phyloP scores from a whole-genome alignment of 2,113 vertebrate species.

The Atrichornis clamosus region DNA sequence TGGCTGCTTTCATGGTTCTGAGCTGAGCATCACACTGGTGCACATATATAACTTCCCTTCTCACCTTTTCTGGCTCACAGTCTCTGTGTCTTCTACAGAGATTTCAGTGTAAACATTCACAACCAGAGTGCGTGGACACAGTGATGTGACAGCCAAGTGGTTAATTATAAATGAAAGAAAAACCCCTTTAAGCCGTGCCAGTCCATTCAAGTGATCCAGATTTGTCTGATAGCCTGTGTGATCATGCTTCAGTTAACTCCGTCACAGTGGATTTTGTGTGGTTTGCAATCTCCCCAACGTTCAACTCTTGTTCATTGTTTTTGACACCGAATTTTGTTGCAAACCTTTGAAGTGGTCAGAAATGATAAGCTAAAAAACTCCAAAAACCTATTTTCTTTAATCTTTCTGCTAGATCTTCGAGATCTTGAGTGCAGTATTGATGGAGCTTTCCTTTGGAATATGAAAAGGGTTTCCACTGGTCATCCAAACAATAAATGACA shows the following conservation, averaged over 20 bases:
- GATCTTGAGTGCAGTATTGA: background rate
- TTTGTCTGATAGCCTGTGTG: conserved; percentile 43
- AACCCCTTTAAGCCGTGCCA: conserved; percentile 3
- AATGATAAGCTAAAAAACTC: background rate
- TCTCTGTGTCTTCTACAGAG: background rate
- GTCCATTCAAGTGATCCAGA: conserved; percentile 39
- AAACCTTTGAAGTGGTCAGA: conserved; percentile 4
- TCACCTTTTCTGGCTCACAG: background rate
- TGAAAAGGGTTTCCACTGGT: background rate
- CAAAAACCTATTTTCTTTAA: background rate
- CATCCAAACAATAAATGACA: background rate
- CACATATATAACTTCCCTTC: background rate
- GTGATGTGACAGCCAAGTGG: conserved; percentile 12
- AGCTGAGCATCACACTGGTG: background rate
- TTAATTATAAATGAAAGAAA: conserved; percentile 66
- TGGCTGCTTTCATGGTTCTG: background rate
- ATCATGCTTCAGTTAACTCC: conserved; percentile 40
- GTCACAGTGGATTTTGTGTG: conserved; percentile 32
- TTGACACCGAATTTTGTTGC: background rate
- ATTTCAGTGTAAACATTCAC: background rate
- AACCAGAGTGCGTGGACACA: background rate
- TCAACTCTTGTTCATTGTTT: background rate
- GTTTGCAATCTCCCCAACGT: background rate
- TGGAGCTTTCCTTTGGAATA: background rate
- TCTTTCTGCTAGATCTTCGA: background rate